Conservation (phyloP, 2,113 vertebrate species). For the Leptocoma aspasia region DNA sequence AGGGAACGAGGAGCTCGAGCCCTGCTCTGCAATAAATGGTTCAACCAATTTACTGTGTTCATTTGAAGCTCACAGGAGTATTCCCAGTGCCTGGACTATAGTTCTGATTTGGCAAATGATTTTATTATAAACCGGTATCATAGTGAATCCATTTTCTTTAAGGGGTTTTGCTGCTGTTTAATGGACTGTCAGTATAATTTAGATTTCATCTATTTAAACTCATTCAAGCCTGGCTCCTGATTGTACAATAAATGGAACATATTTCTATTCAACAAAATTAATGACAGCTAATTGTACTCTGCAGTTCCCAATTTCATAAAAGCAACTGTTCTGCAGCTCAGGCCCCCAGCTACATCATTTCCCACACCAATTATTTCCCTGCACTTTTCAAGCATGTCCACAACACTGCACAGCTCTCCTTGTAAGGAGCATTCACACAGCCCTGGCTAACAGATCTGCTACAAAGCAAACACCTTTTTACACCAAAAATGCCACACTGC, state of each 20-base stretch:
- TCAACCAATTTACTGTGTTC: slow-evolving; percentile 65
- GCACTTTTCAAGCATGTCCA: slow-evolving; percentile 1
- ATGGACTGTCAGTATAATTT: slow-evolving; percentile 82
- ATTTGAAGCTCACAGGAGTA: slow-evolving; percentile 52
- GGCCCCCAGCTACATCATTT: slow-evolving; percentile 55
- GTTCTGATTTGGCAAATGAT: slow-evolving; percentile 71
- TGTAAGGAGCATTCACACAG: neutral
- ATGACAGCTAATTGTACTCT: slow-evolving; percentile 78
- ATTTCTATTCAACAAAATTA: slow-evolving; percentile 80
- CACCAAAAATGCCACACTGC: neutral
- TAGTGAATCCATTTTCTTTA: slow-evolving; percentile 75
- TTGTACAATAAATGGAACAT: slow-evolving; percentile 79
- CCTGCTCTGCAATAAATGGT: slow-evolving; percentile 46
- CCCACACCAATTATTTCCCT: slow-evolving; percentile 63
- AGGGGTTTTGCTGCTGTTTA: slow-evolving; percentile 74
- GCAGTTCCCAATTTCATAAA: slow-evolving; percentile 62
- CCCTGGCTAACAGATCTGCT: neutral
- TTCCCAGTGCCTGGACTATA: neutral
- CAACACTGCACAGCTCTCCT: neutral
- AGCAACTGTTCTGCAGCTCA: slow-evolving; percentile 61
- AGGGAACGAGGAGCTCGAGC: slow-evolving; percentile 40
- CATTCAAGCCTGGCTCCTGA: slow-evolving; percentile 75
- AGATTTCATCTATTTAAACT: slow-evolving; percentile 80
- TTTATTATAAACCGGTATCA: slow-evolving; percentile 76
- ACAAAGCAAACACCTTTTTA: neutral